phyloP scores from a whole-genome alignment of 2,888 invertebrate genomes.

The Xestobium rufovillosum region DNA sequence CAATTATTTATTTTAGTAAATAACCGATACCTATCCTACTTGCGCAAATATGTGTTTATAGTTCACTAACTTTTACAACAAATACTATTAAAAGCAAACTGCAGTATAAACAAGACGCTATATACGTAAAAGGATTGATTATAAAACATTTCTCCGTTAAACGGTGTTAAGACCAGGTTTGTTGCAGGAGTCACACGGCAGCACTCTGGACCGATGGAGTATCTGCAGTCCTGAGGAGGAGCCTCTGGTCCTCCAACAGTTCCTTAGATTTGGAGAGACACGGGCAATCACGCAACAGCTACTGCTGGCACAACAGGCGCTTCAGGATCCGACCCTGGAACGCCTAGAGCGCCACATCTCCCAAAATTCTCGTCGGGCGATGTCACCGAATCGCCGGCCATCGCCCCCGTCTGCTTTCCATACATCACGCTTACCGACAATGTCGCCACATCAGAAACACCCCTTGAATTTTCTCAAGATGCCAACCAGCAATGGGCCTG shows the following conservation, averaged over 20 bases:
- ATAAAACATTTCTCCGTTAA: too few species aligned
- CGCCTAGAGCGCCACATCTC: slow-evolving; percentile 46
- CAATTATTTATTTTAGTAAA: too few species aligned
- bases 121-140: too few species aligned
- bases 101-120: too few species aligned
- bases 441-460: slow-evolving; percentile 45
- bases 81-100: background rate
- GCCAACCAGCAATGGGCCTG: slow-evolving; percentile 45
- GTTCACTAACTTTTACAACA: background rate
- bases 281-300: slow-evolving; percentile 69
- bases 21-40: too few species aligned
- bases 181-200: slow-evolving; percentile 73
- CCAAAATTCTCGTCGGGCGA: slow-evolving; percentile 46
- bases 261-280: slow-evolving; percentile 83
- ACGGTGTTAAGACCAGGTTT: too few species aligned
- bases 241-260: slow-evolving; percentile 85
- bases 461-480: slow-evolving; percentile 44
- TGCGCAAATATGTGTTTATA: too few species aligned
- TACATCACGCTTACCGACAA: slow-evolving; percentile 41
- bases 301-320: slow-evolving; percentile 54
- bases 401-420: slow-evolving; percentile 51
- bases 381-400: slow-evolving; percentile 62
- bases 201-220: slow-evolving; percentile 81
- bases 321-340: slow-evolving; percentile 52
- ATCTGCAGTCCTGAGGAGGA: slow-evolving; percentile 84